Conservation (phyloP, 2,888 invertebrate genomes). For the Drosophila conformis region DNA sequence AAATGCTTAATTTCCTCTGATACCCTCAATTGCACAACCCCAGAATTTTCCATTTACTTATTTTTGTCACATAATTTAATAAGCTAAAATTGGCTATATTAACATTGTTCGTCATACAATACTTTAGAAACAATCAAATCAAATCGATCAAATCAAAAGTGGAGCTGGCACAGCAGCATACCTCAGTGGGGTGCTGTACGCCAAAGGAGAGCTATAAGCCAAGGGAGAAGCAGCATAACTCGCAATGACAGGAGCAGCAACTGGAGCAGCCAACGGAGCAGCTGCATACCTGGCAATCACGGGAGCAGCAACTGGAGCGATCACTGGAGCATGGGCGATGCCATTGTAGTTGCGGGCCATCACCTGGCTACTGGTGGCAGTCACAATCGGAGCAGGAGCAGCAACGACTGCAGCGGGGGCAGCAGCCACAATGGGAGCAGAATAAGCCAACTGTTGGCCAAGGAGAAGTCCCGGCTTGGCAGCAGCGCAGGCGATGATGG, state of each 20-base stretch:
- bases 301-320: constrained; percentile 59
- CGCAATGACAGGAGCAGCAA: constrained; percentile 13
- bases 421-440: background rate
- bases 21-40: too few relatives aligned
- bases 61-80: too few relatives aligned
- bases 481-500: constrained; percentile 66
- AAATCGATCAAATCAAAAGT: too few relatives aligned
- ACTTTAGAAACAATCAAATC: too few relatives aligned
- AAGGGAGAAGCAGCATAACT: constrained; percentile 25
- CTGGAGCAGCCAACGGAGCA: constrained; percentile 39
- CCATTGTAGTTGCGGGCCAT: constrained; percentile 76
- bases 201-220: constrained; percentile 19
- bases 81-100: too few relatives aligned
- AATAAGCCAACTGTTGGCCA: constrained; percentile 36
- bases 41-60: too few relatives aligned
- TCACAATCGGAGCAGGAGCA: constrained; percentile 67
- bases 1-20: too few relatives aligned
- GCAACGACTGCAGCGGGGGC: constrained; percentile 62
- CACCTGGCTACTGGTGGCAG: constrained; percentile 76
- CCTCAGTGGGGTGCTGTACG: constrained; percentile 9
- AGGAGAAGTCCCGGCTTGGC: constrained; percentile 63
- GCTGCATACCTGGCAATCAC: constrained; percentile 39
- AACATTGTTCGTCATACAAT: too few relatives aligned
- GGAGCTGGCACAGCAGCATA: too few relatives aligned
- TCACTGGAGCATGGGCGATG: constrained; percentile 65